Evolutionary conservation across 2,888 invertebrate genomes (phyloP), one percentile per base, ranked within the genome.

Genomic region (Vanessa cardui): DNA sequence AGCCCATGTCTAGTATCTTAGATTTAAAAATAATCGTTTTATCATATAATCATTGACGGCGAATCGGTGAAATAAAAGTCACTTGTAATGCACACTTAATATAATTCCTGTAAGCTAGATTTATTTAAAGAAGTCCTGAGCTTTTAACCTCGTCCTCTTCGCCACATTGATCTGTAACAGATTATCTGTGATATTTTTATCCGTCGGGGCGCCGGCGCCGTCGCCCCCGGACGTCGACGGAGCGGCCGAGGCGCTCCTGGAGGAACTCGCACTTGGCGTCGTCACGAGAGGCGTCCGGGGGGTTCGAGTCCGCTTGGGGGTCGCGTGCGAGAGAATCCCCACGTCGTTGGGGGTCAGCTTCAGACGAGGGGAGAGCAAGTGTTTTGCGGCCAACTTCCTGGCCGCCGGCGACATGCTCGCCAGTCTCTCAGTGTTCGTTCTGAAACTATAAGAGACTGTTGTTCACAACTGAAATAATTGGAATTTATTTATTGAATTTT

Each of bases 341-440:
- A 90, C 81, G 70, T 87, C 87, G 71, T 83, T 83, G 0, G 89
- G 88, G 0, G 92, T 90, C 16, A 93, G 87, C 69, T 87, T 89
- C 56, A 92, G 82, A 56, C 93, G 83, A 54, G 93, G 84, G 72
- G 94, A 86, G 20, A 81, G 89, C 77, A 89, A 93, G 84, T 84
- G 93, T 80, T 76, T 90, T 0, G 96, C 96, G 6, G 98, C 98
- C 46, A 99, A 91, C 75, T 96, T 94, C 73, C 97, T 95, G 0
- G 99, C 99, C 0, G 99, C 99, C 0, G 99, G 99, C 0, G 99
- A 99, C 97, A 99, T 97, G 66, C 96, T 96, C 6, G 96, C 96
- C 49, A 99, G 87, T 2, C 98, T 94, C 72, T 98, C 98, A 26
- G 96, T 94, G 58, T 95, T 94, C 2, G 96, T 89, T 78, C 92